Base-by-base conservation (phyloP, 2,797 vertebrate genomes). In the Coranthus polyacanthus region DNA sequence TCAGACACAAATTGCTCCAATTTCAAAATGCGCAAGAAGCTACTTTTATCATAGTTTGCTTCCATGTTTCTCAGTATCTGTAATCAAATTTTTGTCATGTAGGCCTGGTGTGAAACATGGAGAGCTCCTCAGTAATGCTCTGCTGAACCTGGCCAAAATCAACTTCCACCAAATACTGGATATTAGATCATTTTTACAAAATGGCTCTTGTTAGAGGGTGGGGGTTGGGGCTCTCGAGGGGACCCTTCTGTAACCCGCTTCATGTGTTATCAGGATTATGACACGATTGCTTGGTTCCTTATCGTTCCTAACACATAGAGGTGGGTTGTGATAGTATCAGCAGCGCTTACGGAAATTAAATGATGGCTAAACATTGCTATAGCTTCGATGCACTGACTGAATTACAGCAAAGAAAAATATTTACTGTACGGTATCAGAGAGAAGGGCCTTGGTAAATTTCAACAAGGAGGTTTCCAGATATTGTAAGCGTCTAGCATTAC, bases 381-480 rank as follows among this genome's bases (percentile, higher is more conserved):
- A 86, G 79, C 51, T 67, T 62, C 78, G 58, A 65, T 70, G 68
- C 45, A 42, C 76, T 49, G 68, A 77, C 72, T 73, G 58, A 81
- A 84, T 66, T 47, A 73, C 57, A 36, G 81, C 60, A 72, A 85
- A 87, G 61, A 83, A 92, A 91, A 93, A 92, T 92, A 93, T 94
- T 94, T 91, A 91, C 84, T 72, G 69, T 86, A 78, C 75, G 22
- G 67, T 84, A 84, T 92, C 78, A 7, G 58, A 62, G 73, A 85
- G 66, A 68, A 72, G 39, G 84, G 67, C 77, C 12, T 68, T 59
- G 82, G 66, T 68, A 37, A 39, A 67, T 79, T 83, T 88, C 82
- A 81, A 78, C 77, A 80, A 8, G n/a, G 72, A 89, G 76, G 86
- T 91, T 94, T 94, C 93, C 94, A 92, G 86, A 93, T 91, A 95